Conservation (phyloP, 2,113 vertebrate species). For the Macrotis lagotis region DNA sequence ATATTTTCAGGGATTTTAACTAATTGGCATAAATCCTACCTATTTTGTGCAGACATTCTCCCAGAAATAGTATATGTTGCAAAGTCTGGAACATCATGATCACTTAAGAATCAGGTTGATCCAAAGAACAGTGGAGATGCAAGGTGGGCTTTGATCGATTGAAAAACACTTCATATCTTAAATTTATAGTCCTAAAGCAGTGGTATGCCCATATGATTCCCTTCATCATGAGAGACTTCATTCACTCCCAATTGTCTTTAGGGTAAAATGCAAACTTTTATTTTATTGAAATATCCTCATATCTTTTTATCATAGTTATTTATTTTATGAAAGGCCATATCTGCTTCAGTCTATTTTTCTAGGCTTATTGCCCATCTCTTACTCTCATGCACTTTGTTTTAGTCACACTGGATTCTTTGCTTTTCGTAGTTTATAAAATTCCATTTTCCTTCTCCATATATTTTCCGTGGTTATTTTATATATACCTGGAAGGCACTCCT, state of each 20-base stretch:
- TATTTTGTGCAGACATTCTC: not conserved
- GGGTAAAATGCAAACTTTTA: not conserved
- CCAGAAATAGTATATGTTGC: not conserved
- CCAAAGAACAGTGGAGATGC: not conserved
- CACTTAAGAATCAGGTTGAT: not conserved
- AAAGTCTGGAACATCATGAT: not conserved
- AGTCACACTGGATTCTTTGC: not conserved
- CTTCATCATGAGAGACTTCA: not conserved
- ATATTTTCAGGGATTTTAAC: not conserved
- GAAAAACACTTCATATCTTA: not conserved
- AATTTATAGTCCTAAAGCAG: not conserved
- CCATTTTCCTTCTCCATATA: not conserved
- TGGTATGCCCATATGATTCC: not conserved
- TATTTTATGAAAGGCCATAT: no score
- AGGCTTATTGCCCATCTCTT: not conserved
- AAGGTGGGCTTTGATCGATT: not conserved
- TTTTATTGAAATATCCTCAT: not conserved
- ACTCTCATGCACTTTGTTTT: not conserved
- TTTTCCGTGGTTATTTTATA: not conserved
- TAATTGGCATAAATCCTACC: not conserved
- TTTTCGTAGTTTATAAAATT: not conserved
- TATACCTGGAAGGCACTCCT: not conserved
- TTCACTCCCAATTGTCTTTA: not conserved
- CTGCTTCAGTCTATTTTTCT: not conserved
- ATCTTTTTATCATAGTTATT: no score